Conservation (phyloP, 37 sponge, comb jelly and placozoan species). For the Hormiphora californensis region DNA sequence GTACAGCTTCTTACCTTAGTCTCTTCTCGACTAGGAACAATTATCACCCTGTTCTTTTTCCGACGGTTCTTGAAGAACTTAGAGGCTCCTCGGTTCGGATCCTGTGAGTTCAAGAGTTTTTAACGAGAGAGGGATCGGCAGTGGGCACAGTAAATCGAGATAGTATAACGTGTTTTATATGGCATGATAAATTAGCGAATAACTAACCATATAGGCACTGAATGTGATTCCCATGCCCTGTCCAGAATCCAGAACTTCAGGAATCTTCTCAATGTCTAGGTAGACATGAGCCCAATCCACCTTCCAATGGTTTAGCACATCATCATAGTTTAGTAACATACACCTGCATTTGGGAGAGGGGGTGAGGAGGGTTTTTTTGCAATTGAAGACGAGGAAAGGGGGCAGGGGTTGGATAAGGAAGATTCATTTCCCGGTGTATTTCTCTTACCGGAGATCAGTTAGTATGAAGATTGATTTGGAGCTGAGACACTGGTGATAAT, state of each 20-base stretch:
- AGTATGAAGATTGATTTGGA: slow-evolving; percentile 23
- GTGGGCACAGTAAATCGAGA: neutral
- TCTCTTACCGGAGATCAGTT: neutral
- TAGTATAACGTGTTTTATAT: neutral
- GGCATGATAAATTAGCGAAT: neutral
- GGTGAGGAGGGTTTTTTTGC: no score
- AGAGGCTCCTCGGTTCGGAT: slow-evolving; percentile 24
- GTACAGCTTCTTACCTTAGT: neutral
- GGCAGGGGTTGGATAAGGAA: no score
- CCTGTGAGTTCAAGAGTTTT: no score
- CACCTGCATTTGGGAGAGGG: slow-evolving; percentile 48
- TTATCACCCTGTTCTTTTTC: neutral
- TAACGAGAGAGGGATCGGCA: no score
- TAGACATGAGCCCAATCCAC: slow-evolving; percentile 44
- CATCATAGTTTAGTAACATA: slow-evolving; percentile 6
- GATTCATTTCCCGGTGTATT: neutral
- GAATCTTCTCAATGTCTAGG: slow-evolving; percentile 28
- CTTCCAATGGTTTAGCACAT: slow-evolving; percentile 42
- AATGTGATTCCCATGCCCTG: neutral
- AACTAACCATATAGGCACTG: slow-evolving; percentile 13
- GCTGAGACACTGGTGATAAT: slow-evolving; percentile 36
- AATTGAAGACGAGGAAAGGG: no score
- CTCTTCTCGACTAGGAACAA: neutral
- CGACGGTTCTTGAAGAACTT: slow-evolving; percentile 44
- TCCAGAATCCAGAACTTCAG: neutral